phyloP scores from a whole-genome alignment of 2,113 vertebrate species.

The Ornithorhynchus anatinus region DNA sequence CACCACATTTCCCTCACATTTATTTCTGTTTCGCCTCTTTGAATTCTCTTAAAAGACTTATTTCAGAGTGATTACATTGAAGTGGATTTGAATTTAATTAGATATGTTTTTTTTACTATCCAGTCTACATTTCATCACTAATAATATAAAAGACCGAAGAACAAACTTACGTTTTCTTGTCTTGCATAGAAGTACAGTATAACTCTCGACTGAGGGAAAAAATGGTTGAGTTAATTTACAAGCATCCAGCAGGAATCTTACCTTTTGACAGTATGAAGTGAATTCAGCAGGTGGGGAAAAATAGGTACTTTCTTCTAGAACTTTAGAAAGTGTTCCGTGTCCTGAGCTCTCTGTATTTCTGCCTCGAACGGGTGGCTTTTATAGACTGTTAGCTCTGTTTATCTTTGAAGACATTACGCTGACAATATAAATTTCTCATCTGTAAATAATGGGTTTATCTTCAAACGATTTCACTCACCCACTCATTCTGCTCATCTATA shows the following conservation, averaged over 20 bases:
- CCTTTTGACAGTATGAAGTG: constrained; percentile 53
- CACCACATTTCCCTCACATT: constrained; percentile 5
- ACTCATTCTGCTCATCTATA: constrained; percentile 53
- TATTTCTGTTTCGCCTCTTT: constrained; percentile 32
- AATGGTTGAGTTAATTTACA: background rate
- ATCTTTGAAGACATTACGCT: constrained; percentile 63
- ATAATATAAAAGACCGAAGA: constrained; percentile 21
- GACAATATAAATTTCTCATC: constrained; percentile 68
- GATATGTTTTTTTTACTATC: background rate
- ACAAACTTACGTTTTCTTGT: background rate
- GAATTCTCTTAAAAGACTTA: constrained; percentile 13
- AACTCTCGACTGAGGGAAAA: background rate
- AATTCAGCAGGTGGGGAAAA: constrained; percentile 32
- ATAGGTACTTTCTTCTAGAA: constrained; percentile 30
- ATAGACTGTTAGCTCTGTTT: constrained; percentile 72
- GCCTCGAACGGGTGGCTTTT: constrained; percentile 61
- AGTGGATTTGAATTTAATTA: constrained; percentile 11
- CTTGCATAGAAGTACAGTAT: constrained; percentile 18
- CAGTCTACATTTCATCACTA: background rate
- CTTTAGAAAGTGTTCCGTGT: constrained; percentile 57
- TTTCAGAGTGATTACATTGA: background rate
- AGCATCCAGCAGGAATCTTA: constrained; percentile 55
- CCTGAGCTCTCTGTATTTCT: constrained; percentile 64
- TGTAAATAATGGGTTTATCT: constrained; percentile 60
- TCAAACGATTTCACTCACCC: constrained; percentile 55